Base-by-base conservation (phyloP, 2,888 invertebrate genomes). In the Lomographa bimaculata region DNA sequence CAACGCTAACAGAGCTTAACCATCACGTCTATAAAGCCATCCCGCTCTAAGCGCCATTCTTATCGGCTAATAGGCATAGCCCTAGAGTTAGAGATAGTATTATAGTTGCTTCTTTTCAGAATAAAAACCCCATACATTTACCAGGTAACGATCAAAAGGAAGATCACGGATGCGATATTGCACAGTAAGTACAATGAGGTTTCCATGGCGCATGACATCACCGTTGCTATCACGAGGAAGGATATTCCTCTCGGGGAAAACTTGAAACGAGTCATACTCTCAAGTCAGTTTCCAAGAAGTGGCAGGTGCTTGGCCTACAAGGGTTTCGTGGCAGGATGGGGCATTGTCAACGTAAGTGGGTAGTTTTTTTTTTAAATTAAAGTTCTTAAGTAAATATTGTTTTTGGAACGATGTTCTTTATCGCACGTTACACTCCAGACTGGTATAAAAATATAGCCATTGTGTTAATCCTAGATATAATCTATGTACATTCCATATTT, bases 241-340 rank as follows among this genome's bases (percentile, higher is more conserved):
- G 18, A 25, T 5, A 38, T 75, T 1, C 60, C 59, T 1, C 48
- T 74, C 2, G 60, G 61, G 7, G 16, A 18, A 0, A 46, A 21
- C 20, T 54, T 71, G 0, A 63, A 69, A 40, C 53, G 71, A 2
- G 55, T 74, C 2, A 56, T 66, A n/a, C 41, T 75, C 2, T 46
- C 35, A 14, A 46, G 24, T 2, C 39, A 18, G 2, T 56, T 42
- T 10, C 55, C 57, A 6, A n/a, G n/a, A n/a, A n/a, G n/a, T n/a
- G 11, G 9, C 0, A 16, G 36, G 1, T 9, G 9, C 5, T 2
- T 4, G 4, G 19, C 33, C 0, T 14, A 14, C 1, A n/a, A 27
- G 0, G 70, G 48, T 3, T 14, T 20, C 1, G 50, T 72, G 1
- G 71, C 74, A 3, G 79, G 77, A 0, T 79, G 79, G 77, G 79